phyloP scores from a whole-genome alignment of 53 echinoderm and acorn worm genomes.

The Zoroaster sp. region DNA sequence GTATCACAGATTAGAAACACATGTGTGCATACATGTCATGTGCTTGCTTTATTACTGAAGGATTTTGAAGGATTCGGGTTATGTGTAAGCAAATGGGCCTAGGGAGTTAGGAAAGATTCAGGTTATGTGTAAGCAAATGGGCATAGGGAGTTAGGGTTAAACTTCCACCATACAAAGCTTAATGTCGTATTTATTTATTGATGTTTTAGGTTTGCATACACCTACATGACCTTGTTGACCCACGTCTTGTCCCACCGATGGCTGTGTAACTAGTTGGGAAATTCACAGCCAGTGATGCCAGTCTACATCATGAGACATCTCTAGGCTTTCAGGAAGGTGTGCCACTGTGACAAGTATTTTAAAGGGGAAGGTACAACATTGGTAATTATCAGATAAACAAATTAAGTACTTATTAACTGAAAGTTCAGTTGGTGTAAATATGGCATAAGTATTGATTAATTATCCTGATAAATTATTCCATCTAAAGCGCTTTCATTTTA shows the following conservation, averaged over 20 bases:
- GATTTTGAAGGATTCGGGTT: background rate
- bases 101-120: background rate
- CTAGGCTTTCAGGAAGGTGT: too few relatives aligned
- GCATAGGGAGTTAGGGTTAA: background rate
- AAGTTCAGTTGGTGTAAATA: too few relatives aligned
- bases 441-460: too few relatives aligned
- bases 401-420: too few relatives aligned
- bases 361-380: too few relatives aligned
- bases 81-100: too few relatives aligned
- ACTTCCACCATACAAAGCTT: background rate
- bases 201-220: background rate
- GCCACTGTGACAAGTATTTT: too few relatives aligned
- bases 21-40: background rate
- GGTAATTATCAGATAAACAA: too few relatives aligned
- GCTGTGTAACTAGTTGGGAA: background rate
- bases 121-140: background rate
- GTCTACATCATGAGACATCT: too few relatives aligned
- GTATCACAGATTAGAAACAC: too few relatives aligned
- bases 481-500: too few relatives aligned
- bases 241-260: background rate
- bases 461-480: too few relatives aligned
- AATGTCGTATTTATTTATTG: background rate
- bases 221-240: conserved; percentile 10
- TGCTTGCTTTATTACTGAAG: background rate
- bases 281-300: background rate